Percentiles rank a stretch among this genome's conserved stretches.
phyloP scores from a whole-genome alignment of 2,113 vertebrate species.

The Crotalus helleri region DNA sequence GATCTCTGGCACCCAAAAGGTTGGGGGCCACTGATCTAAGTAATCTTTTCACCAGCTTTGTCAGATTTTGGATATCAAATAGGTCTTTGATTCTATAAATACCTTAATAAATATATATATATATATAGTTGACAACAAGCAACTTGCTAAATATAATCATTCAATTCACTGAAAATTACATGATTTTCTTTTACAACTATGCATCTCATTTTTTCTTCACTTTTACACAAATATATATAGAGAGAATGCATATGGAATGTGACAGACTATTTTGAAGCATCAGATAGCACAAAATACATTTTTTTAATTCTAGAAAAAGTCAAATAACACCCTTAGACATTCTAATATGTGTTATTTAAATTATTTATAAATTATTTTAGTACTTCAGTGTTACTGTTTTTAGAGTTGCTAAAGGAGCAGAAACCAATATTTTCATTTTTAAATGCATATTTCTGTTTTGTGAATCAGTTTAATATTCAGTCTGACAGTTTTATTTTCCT shows the following conservation, averaged over 20 bases:
- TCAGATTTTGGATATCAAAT: neutral
- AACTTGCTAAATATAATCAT: constrained; percentile 24
- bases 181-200: constrained; percentile 8
- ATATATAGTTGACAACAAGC: neutral
- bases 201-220: neutral
- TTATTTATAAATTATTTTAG: neutral
- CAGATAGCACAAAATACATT: neutral
- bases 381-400: neutral
- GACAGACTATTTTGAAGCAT: neutral
- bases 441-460: neutral
- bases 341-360: neutral
- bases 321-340: neutral
- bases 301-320: neutral
- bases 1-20: neutral
- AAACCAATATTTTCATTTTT: neutral
- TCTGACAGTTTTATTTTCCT: neutral
- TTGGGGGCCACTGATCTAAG: neutral
- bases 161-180: constrained; percentile 40
- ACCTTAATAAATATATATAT: neutral
- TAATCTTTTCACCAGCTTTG: neutral
- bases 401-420: neutral
- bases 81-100: neutral
- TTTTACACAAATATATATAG: neutral
- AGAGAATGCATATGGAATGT: neutral
- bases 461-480: neutral